phyloP scores from a whole-genome alignment of 2,888 invertebrate species.

The Yponomeuta plumbellus region DNA sequence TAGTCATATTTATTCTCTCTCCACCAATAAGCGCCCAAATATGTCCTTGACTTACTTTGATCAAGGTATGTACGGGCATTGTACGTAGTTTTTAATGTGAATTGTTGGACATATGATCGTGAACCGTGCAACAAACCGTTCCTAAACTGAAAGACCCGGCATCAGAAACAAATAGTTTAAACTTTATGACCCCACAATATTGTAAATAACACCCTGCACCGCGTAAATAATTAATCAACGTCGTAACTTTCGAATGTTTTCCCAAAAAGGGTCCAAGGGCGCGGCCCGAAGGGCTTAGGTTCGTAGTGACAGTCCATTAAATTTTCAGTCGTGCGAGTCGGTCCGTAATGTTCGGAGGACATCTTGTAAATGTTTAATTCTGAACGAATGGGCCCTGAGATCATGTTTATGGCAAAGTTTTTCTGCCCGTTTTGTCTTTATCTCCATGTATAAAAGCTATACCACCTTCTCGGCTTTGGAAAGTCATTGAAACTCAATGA shows the following conservation, averaged over 20 bases:
- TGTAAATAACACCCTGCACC: background rate
- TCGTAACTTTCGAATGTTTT: slow-evolving; percentile 1
- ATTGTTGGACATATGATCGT: too few species aligned
- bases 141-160: background rate
- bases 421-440: background rate
- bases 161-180: background rate
- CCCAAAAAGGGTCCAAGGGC: background rate
- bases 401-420: background rate
- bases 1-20: too few species aligned
- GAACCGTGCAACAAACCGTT: too few species aligned
- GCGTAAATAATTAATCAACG: background rate
- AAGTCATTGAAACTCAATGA: too few species aligned
- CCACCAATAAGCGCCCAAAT: too few species aligned
- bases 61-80: too few species aligned
- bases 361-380: slow-evolving; percentile 3
- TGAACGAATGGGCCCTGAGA: background rate
- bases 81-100: too few species aligned
- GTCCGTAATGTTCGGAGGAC: background rate
- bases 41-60: too few species aligned
- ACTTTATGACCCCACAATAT: background rate
- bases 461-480: too few species aligned
- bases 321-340: background rate
- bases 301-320: background rate
- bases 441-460: background rate
- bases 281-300: background rate